These are phyloP conservation scores for Sphaerodactylus townsendi DNA, from an alignment of 2,113 vertebrate genomes.

Conservation along the genomic window DNA sequence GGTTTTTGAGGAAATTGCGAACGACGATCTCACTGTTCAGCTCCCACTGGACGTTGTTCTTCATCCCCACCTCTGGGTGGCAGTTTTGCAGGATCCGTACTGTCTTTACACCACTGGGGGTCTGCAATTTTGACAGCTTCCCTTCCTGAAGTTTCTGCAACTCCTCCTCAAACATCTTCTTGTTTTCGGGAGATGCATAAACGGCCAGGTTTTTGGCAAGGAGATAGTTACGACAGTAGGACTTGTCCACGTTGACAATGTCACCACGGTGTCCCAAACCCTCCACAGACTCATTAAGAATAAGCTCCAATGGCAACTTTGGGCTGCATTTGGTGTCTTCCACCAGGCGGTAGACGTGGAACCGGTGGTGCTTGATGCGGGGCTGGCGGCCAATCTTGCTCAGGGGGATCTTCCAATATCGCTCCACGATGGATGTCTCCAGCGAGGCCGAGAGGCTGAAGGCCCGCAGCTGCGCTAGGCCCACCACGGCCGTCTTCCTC, in stretches of 20 bases:
- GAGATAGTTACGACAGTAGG: conserved; percentile 82
- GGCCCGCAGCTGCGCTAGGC: background rate
- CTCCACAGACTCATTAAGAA: conserved; percentile 84
- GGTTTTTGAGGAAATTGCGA: conserved; percentile 78
- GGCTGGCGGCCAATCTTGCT: conserved; percentile 76
- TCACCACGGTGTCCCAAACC: conserved; percentile 89
- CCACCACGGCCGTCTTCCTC: background rate
- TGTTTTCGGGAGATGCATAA: conserved; percentile 88
- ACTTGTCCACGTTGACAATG: conserved; percentile 80
- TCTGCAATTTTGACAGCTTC: conserved; percentile 77
- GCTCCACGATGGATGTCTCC: conserved; percentile 86
- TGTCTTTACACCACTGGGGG: conserved; percentile 83
- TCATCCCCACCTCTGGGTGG: conserved; percentile 79
- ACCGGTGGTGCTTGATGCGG: conserved; percentile 76
- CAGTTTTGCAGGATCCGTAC: conserved; percentile 75
- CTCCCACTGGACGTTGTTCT: conserved; percentile 76
- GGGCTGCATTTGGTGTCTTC: conserved; percentile 80
- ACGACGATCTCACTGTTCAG: conserved; percentile 84
- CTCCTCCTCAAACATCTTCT: conserved; percentile 81
- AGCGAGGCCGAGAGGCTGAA: conserved; percentile 43
- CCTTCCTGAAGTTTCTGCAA: conserved; percentile 62
- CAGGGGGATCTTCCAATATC: conserved; percentile 89
- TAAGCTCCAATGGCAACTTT: conserved; percentile 79
- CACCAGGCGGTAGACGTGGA: conserved; percentile 80
- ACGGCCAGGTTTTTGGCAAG: conserved; percentile 83